Evolutionary conservation across 2,888 invertebrate species (phyloP), one percentile per base, ranked within the genome.

Genomic region (Sinodicranocentrus sp.): DNA sequence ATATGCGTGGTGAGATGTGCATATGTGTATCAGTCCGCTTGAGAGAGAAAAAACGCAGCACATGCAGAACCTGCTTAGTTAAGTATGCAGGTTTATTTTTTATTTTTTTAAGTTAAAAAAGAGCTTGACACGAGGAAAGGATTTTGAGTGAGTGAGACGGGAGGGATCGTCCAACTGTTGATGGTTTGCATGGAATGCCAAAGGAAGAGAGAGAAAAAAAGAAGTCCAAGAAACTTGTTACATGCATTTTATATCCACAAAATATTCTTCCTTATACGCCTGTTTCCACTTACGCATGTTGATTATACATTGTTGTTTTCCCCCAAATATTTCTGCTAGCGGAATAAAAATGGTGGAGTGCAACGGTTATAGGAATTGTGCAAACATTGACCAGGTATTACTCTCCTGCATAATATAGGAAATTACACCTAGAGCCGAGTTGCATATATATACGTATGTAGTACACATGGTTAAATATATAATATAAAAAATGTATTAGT

Each of bases 111-210:
- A 52, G 33, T 79, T 80, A 57, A 54, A 75, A 76, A 79, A 80
- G 59, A 70, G 68, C 76, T 75, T 82, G 82, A 83, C 82, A 83
- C 71, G 82, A 83, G 82, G 82, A 83, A 83, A 57, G 70, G 70
- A 71, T 80, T 72, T 80, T 75, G 19, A 54, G 21, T 63, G 28
- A 70, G 54, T 65, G 67, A 75, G 71, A 76, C 82, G 82, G 82
- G 82, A 83, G 82, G 82, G 82, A 76, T 83, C 76, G 82, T 83
- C 82, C 76, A 85, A 85, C 75, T 85, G 71, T 85, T 72, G 75
- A 85, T 82, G 70, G 78, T 85, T 73, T 79, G 79, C 83, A 72
- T 82, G 79, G 82, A 83, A 83, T 83, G 82, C 82, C 82, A 68
- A 77, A 83, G 82, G 76, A 77, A 68, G 39, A 33, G 15, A 73